These are phyloP conservation scores for Oncorhynchus mykiss DNA, from an alignment of 2,113 vertebrate genomes.

Conservation along the genomic window DNA sequence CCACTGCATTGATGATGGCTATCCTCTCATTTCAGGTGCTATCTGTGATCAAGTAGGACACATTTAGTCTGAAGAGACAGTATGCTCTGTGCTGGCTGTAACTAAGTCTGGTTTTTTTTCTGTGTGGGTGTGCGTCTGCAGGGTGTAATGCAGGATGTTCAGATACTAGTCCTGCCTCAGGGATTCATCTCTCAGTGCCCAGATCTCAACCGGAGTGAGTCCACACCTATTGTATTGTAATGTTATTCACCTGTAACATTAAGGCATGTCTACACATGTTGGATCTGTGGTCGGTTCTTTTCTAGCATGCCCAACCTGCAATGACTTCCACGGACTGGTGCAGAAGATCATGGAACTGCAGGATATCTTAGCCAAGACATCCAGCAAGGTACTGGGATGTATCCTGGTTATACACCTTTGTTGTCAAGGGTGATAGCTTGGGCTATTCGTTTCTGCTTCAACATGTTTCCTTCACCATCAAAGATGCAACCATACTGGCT, in stretches of 20 bases:
- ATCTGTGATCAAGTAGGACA: not conserved
- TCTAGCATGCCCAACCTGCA: conserved; percentile 95
- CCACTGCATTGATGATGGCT: not conserved
- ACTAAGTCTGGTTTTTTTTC: not conserved
- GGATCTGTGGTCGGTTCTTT: conserved; percentile 53
- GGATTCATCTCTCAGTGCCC: conserved; percentile 98
- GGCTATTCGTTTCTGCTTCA: too few species aligned
- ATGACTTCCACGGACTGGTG: conserved; percentile 97
- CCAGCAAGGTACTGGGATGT: conserved; percentile 86
- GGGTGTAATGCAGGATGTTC: conserved; percentile 97
- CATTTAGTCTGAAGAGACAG: not conserved
- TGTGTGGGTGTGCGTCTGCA: conserved; percentile 51
- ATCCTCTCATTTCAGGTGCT: not conserved
- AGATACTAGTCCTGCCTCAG: conserved; percentile 96
- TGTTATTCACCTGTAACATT: not conserved
- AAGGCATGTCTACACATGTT: not conserved
- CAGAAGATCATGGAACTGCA: conserved; percentile 99
- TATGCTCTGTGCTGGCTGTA: not conserved
- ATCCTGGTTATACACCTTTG: not conserved
- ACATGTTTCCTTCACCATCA: too few species aligned
- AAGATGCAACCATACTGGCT: too few species aligned
- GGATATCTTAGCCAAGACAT: conserved; percentile 96
- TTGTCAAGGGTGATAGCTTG: not conserved
- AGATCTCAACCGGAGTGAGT: conserved; percentile 99
- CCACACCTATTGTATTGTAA: conserved; percentile 14